Percentiles rank a stretch among this genome's conserved stretches.
Evolutionary conservation across 2,797 vertebrate genomes (phyloP).

Genomic region (Bradypus variegatus): DNA sequence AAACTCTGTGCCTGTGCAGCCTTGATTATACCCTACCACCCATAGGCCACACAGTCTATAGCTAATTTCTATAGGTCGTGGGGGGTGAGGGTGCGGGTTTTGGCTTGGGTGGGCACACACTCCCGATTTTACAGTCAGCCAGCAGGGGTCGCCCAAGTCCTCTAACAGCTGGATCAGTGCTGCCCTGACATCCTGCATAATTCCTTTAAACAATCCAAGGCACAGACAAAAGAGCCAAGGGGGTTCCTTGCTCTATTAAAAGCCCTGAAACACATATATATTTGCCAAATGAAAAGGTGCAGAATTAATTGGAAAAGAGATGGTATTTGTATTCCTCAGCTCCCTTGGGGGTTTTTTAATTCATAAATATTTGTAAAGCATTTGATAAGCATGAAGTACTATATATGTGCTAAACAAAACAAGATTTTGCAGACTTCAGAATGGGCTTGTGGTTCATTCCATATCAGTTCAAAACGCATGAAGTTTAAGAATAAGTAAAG

Average conservation of each 20-base stretch:
- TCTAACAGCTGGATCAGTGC: neutral
- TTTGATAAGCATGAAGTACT: constrained; percentile 41
- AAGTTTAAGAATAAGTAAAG: neutral
- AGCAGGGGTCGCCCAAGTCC: constrained; percentile 62
- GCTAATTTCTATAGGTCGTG: neutral
- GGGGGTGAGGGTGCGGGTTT: neutral
- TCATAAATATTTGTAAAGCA: constrained; percentile 62
- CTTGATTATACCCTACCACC: constrained; percentile 53
- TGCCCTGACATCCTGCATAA: neutral
- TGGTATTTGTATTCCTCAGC: constrained; percentile 49
- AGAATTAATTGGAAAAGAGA: constrained; percentile 67
- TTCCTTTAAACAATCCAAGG: constrained; percentile 58
- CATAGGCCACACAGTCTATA: neutral
- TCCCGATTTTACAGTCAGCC: neutral
- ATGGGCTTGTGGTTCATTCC: neutral
- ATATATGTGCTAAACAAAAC: constrained; percentile 42
- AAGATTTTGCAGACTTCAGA: neutral
- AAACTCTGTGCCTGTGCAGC: constrained; percentile 47
- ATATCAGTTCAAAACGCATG: neutral
- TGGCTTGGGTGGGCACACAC: neutral
- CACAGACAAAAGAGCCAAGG: constrained; percentile 64
- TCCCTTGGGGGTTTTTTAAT: constrained; percentile 55
- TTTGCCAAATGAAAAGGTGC: constrained; percentile 60
- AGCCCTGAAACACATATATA: constrained; percentile 47
- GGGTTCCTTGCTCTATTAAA: constrained; percentile 62